Conservation (phyloP, 2,888 invertebrate genomes). For the Tachina lurida region DNA sequence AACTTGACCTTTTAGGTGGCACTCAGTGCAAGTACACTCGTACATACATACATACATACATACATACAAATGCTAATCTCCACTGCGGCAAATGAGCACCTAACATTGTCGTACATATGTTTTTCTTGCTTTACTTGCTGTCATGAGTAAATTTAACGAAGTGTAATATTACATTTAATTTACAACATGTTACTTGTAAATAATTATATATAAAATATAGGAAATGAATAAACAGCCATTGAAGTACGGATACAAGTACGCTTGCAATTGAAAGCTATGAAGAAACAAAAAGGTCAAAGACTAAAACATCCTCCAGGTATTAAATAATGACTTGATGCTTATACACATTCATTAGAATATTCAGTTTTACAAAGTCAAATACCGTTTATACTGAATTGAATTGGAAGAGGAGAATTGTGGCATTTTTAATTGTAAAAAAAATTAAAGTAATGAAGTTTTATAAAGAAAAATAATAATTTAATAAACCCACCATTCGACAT, state of each 20-base stretch:
- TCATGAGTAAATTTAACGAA: conserved; percentile 60
- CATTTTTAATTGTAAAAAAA: conserved; percentile 13
- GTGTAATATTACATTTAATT: conserved; percentile 68
- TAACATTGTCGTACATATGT: conserved; percentile 1
- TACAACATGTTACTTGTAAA: conserved; percentile 63
- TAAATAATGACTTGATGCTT: conserved; percentile 10
- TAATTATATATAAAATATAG: conserved; percentile 26
- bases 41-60: neutral
- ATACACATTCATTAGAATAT: conserved; percentile 8
- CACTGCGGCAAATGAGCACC: neutral
- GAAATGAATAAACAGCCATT: neutral
- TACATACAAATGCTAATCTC: neutral
- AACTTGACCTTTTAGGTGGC: conserved; percentile 47
- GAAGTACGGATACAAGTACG: neutral
- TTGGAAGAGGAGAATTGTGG: neutral
- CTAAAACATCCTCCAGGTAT: conserved; percentile 20
- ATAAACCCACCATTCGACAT: too few species aligned
- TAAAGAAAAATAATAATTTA: neutral
- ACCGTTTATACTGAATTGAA: neutral
- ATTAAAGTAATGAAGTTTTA: neutral
- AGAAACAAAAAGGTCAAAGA: conserved; percentile 36
- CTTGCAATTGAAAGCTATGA: neutral
- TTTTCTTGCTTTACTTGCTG: conserved; percentile 5
- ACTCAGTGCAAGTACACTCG: conserved; percentile 13
- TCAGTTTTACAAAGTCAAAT: conserved; percentile 1